Percentiles rank a stretch among this genome's conserved stretches.
Conservation (phyloP, 1,140 invertebrate genomes). For the Eumeta japonica region DNA sequence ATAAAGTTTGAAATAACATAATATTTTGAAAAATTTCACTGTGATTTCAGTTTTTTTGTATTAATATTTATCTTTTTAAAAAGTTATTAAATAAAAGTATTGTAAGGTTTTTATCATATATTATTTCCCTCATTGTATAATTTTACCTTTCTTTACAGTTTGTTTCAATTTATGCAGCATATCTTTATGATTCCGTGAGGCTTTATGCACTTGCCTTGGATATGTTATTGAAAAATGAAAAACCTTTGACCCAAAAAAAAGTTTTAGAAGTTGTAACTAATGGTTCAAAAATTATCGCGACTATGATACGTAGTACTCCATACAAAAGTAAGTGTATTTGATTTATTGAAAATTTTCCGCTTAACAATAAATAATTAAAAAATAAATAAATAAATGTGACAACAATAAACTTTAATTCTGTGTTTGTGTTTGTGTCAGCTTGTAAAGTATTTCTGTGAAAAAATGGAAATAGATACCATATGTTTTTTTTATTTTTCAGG, state of each 20-base stretch:
- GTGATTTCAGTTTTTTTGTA: not conserved
- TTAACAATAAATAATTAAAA: too few species aligned
- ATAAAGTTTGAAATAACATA: not conserved
- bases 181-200: conserved; percentile 93
- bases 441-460: conserved; percentile 1
- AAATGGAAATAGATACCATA: conserved; percentile 5
- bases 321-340: conserved; percentile 73
- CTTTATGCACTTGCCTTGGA: conserved; percentile 87
- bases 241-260: conserved; percentile 59
- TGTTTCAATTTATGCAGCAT: conserved; percentile 90
- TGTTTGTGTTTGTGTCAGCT: too few species aligned
- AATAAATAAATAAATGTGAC: too few species aligned
- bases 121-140: conserved; percentile 5
- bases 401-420: too few species aligned
- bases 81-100: not conserved
- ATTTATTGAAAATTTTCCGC: too few species aligned
- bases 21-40: not conserved
- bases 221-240: conserved; percentile 66
- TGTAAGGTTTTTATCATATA: conserved; percentile 1
- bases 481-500: conserved; percentile 59
- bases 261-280: conserved; percentile 74
- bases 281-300: conserved; percentile 75
- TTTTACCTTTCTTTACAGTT: conserved; percentile 61
- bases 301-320: conserved; percentile 72
- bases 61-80: too few species aligned